Conservation (phyloP, 2,797 vertebrate genomes). For the Cyprinodon diabolis region DNA sequence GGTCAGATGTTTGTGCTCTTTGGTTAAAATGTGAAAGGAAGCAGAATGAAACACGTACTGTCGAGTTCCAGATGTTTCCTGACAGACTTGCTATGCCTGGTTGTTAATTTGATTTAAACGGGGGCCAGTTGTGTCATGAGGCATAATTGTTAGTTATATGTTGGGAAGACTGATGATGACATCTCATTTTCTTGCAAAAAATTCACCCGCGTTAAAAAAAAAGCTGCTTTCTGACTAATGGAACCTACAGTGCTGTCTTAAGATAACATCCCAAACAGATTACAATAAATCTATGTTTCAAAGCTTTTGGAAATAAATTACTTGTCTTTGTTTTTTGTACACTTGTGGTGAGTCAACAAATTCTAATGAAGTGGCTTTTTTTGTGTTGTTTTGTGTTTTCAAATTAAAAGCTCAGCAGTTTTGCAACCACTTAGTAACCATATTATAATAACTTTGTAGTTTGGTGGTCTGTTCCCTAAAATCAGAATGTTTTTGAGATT, state of each 20-base stretch:
- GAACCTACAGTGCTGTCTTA: neutral
- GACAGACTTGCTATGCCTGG: conserved; percentile 47
- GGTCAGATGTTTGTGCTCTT: conserved; percentile 67
- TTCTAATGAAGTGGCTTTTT: conserved; percentile 19
- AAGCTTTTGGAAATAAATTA: neutral
- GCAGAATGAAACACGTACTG: conserved; percentile 51
- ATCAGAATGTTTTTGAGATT: neutral
- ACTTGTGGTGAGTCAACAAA: conserved; percentile 37
- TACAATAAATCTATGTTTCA: conserved; percentile 1
- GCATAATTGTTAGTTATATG: conserved; percentile 30
- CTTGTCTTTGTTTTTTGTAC: conserved; percentile 26
- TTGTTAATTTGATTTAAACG: conserved; percentile 47
- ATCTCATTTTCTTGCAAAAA: neutral
- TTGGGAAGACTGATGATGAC: conserved; percentile 21
- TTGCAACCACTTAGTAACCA: conserved; percentile 20
- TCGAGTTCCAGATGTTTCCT: conserved; percentile 76
- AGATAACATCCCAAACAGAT: neutral
- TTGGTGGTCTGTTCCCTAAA: conserved; percentile 11
- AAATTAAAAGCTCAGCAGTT: neutral
- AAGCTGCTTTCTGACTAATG: conserved; percentile 3
- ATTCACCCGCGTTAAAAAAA: neutral
- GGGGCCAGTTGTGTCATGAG: conserved; percentile 16
- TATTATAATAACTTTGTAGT: conserved; percentile 20
- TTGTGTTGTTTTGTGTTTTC: no score
- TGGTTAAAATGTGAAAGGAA: conserved; percentile 50